Evolutionary conservation across 2,113 vertebrate genomes (phyloP).

Genomic region (Siphamia tubifer): DNA sequence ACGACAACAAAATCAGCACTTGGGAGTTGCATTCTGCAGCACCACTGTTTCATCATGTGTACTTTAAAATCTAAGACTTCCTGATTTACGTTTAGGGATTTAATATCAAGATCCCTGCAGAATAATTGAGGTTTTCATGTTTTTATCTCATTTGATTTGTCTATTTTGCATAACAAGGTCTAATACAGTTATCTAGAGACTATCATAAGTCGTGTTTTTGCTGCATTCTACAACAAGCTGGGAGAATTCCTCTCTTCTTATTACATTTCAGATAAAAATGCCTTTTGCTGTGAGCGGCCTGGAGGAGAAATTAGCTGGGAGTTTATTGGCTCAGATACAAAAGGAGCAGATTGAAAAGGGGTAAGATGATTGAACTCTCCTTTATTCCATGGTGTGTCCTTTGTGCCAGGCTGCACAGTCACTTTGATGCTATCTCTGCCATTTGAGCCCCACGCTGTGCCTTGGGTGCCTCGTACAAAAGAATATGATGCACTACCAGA

Average conservation of each 20-base stretch:
- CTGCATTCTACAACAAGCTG: background rate
- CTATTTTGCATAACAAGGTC: slow-evolving; percentile 16
- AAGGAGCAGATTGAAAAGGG: slow-evolving; percentile 67
- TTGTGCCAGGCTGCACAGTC: slow-evolving; percentile 64
- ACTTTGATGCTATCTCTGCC: slow-evolving; percentile 74
- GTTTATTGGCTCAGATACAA: slow-evolving; percentile 66
- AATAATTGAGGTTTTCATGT: slow-evolving; percentile 31
- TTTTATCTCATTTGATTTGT: slow-evolving; percentile 35
- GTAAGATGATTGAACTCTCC: slow-evolving; percentile 68
- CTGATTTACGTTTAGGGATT: slow-evolving; percentile 26
- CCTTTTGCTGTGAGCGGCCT: slow-evolving; percentile 39
- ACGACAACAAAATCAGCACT: slow-evolving; percentile 25
- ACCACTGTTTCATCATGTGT: slow-evolving; percentile 50
- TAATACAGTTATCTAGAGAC: slow-evolving; percentile 31
- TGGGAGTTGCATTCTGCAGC: slow-evolving; percentile 30
- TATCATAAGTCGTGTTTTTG: background rate
- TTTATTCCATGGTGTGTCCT: slow-evolving; percentile 65
- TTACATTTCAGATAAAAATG: slow-evolving; percentile 51
- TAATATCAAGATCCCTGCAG: slow-evolving; percentile 2
- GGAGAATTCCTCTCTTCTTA: slow-evolving; percentile 31
- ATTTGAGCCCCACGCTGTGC: slow-evolving; percentile 41
- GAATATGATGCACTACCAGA: slow-evolving; percentile 64
- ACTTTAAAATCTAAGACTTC: slow-evolving; percentile 24
- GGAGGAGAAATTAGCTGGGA: slow-evolving; percentile 56
- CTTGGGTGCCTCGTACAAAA: slow-evolving; percentile 61